phyloP scores from a whole-genome alignment of 2,113 vertebrate species.

The Mungos mungo region DNA sequence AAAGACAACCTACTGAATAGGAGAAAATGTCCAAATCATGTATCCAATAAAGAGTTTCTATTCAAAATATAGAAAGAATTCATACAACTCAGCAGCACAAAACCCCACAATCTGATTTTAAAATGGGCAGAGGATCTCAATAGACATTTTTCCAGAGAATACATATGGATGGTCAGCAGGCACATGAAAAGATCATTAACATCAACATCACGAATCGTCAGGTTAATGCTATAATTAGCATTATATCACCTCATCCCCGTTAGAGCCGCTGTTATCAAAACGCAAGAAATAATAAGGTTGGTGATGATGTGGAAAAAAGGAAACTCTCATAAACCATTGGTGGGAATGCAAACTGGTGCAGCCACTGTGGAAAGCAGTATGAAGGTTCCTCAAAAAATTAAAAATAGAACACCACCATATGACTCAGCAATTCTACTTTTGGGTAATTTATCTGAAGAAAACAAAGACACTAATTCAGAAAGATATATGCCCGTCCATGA shows the following conservation, averaged over 20 bases:
- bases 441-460: background rate
- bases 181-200: background rate
- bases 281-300: background rate
- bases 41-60: background rate
- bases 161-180: background rate
- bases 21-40: background rate
- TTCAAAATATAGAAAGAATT: background rate
- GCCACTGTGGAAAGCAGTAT: background rate
- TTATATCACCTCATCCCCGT: background rate
- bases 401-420: background rate
- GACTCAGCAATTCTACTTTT: background rate
- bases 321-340: background rate
- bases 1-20: background rate
- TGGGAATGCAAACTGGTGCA: background rate
- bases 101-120: background rate
- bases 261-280: background rate
- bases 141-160: background rate
- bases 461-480: background rate
- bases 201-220: background rate
- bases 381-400: background rate
- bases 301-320: background rate
- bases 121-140: background rate
- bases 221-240: background rate
- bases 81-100: background rate
- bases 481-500: background rate